Base-by-base conservation (phyloP, 1,140 invertebrate species). In the Tetraneura akinire region DNA sequence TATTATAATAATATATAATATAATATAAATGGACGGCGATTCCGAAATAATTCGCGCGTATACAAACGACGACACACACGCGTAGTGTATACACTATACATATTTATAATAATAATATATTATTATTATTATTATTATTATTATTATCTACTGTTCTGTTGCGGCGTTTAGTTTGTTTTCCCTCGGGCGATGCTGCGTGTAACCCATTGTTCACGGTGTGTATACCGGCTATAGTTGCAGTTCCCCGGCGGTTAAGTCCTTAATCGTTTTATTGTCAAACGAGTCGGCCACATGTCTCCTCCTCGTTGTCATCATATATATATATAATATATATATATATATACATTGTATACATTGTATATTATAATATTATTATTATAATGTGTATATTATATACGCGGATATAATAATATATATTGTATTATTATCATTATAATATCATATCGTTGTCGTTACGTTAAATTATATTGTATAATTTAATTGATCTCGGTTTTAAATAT, bases 181-280 rank as follows among this genome's bases (percentile, higher is more conserved):
- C 62, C 62, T n/a, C 1, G 62, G 62, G 62, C 10, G 32, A 42
- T 64, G 29, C 62, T 37, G 62, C 62, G n/a, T 42, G 62, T 64
- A 64, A 13, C 62, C 62, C 62, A 64, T 64, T 64, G 62, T 64
- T 37, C 32, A 37, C 32, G 62, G 32, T 21, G 18, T 21, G 18
- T 21, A n/a, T 64, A 64, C 62, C 62, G 23, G 62, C 32, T n/a
- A 21, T 21, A n/a, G 29, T 37, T 21, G 18, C 32, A 29, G 23
- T 62, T 32, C 18, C 62, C 62, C 62, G 32, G 32, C 62, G 62
- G 62, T 64, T 64, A 64, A 42, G 29, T 64, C 32, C 62, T 64
- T 64, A 64, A 64, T 64, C 62, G 62, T 64, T 64, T 64, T 64
- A 64, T 64, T 64, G 62, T 64, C 62, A 37, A 64, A 64, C 18